Evolutionary conservation across 2,888 invertebrate species (phyloP).

Genomic region (Coenonympha glycerion): DNA sequence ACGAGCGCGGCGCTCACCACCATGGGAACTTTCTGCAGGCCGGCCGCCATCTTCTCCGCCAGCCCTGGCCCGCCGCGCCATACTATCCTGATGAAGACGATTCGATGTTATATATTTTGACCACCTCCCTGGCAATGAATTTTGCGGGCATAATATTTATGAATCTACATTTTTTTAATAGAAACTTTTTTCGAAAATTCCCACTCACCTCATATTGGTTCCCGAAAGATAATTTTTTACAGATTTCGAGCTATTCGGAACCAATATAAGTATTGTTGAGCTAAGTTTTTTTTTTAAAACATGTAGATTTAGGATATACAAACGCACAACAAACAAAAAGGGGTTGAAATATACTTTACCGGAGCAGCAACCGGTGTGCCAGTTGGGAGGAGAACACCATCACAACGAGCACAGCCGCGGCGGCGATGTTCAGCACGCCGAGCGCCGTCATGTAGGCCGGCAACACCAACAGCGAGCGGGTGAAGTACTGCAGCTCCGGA

Average conservation of each 20-base stretch:
- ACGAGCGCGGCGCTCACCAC: slow-evolving; percentile 79
- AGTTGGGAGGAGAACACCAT: slow-evolving; percentile 82
- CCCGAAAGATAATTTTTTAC: too few species aligned
- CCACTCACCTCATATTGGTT: too few species aligned
- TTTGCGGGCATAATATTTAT: too few species aligned
- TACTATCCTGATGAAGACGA: slow-evolving; percentile 43
- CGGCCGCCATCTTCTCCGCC: slow-evolving; percentile 79
- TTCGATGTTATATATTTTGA: not conserved
- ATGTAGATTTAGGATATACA: too few species aligned
- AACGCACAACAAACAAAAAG: too few species aligned
- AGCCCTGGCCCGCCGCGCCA: slow-evolving; percentile 62
- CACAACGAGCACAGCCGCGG: slow-evolving; percentile 68
- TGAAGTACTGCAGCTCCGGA: slow-evolving; percentile 57
- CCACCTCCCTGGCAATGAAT: too few species aligned
- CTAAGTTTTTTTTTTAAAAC: too few species aligned
- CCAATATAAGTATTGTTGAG: too few species aligned
- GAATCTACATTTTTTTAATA: too few species aligned
- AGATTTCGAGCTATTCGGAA: too few species aligned
- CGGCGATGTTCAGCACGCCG: slow-evolving; percentile 74
- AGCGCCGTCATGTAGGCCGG: slow-evolving; percentile 79
- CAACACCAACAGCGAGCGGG: slow-evolving; percentile 72
- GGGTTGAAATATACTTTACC: slow-evolving; percentile 60
- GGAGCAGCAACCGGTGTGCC: slow-evolving; percentile 79
- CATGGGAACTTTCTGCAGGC: slow-evolving; percentile 80
- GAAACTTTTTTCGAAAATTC: too few species aligned